Conservation (phyloP, 2,113 vertebrate genomes). For the Sphyrna mokarran region DNA sequence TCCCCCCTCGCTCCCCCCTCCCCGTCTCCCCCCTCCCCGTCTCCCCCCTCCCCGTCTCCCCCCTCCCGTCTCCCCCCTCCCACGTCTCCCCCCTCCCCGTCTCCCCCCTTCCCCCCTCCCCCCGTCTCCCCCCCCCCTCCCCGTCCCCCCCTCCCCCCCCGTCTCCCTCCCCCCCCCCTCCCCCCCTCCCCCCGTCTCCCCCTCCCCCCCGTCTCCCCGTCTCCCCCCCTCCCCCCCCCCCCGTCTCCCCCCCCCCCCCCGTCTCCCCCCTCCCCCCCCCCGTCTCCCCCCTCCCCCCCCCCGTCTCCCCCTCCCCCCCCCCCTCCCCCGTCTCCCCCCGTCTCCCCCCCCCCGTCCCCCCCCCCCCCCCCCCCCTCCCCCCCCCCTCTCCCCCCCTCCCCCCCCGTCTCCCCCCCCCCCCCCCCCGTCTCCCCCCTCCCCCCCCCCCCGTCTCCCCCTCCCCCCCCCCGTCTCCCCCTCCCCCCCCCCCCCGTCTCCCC, state of each 20-base stretch:
- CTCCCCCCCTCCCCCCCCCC: too few species aligned
- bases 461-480: background rate
- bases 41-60: too few species aligned
- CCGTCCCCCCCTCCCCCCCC: too few species aligned
- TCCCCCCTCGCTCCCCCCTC: background rate
- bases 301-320: background rate
- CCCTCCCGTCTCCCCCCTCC: background rate
- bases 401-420: too few species aligned
- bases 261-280: too few species aligned
- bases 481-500: background rate
- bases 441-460: too few species aligned
- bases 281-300: background rate
- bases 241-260: background rate
- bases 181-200: too few species aligned
- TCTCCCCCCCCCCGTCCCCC: background rate
- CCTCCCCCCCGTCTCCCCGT: too few species aligned
- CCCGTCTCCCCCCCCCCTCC: fast-evolving
- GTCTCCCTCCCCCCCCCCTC: too few species aligned
- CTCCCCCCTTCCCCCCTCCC: background rate
- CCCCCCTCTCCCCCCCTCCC: too few species aligned
- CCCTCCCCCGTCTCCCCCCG: background rate
- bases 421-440: too few species aligned
- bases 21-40: too few species aligned
- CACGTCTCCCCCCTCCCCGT: background rate
- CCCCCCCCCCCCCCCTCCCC: fast-evolving